These are phyloP conservation scores for Chrosomus eos DNA, from an alignment of 2,797 vertebrate genomes.

Conservation along the genomic window DNA sequence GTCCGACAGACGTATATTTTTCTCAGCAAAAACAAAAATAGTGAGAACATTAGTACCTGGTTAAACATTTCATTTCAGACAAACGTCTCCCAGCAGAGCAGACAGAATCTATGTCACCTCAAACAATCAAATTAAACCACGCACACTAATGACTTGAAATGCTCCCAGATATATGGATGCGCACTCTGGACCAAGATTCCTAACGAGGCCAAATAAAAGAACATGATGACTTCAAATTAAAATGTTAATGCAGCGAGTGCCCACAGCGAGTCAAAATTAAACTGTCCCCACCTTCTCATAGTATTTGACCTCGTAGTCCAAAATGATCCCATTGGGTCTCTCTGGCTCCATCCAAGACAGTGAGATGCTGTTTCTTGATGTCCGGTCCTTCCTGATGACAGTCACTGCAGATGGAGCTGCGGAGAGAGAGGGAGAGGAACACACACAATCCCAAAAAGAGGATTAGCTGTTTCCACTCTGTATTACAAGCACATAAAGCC, in stretches of 20 bases:
- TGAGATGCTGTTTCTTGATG: slow-evolving; percentile 92
- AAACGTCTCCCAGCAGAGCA: slow-evolving; percentile 14
- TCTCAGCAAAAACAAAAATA: neutral
- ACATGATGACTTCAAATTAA: slow-evolving; percentile 39
- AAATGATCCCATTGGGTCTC: slow-evolving; percentile 95
- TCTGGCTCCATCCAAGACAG: slow-evolving; percentile 97
- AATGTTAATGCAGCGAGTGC: slow-evolving; percentile 52
- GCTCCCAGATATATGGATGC: slow-evolving; percentile 25
- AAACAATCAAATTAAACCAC: slow-evolving; percentile 35
- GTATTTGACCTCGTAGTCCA: slow-evolving; percentile 99
- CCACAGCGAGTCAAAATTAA: slow-evolving; percentile 45
- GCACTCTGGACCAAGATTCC: slow-evolving; percentile 43
- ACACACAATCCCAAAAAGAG: slow-evolving; percentile 49
- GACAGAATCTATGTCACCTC: slow-evolving; percentile 10
- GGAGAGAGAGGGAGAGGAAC: slow-evolving; percentile 46
- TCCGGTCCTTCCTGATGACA: slow-evolving; percentile 91
- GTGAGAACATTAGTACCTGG: neutral
- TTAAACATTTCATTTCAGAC: neutral
- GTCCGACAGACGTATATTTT: neutral
- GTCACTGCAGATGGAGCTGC: slow-evolving; percentile 93
- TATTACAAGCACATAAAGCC: slow-evolving; percentile 45
- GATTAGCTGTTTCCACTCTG: slow-evolving; percentile 58
- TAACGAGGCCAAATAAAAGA: slow-evolving; percentile 37
- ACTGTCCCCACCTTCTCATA: slow-evolving; percentile 93
- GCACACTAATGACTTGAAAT: slow-evolving; percentile 43